Percentiles rank a stretch among this genome's conserved stretches.
These are phyloP conservation scores for Clupea harengus DNA, from an alignment of 2,113 vertebrate genomes.

Conservation along the genomic window DNA sequence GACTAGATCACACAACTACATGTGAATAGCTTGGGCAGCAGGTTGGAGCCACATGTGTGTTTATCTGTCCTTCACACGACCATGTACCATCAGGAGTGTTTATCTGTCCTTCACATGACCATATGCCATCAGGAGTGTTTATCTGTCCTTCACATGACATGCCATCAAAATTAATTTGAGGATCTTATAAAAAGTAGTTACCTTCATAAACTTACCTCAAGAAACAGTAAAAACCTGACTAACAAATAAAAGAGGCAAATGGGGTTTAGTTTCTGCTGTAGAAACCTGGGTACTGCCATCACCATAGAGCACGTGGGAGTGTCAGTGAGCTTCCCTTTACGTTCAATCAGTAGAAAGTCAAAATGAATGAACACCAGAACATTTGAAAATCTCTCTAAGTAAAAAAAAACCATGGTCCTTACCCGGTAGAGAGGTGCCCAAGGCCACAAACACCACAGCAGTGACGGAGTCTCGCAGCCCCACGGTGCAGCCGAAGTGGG, in stretches of 20 bases:
- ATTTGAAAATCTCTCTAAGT: not conserved
- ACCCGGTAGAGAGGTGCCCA: conserved; percentile 91
- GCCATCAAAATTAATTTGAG: not conserved
- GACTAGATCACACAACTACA: not conserved
- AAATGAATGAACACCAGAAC: too few relatives aligned
- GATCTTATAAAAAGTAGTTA: not conserved
- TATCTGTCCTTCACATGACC: not conserved
- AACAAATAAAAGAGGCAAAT: too few relatives aligned
- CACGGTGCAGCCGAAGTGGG: conserved; percentile 90
- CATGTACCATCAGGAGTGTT: not conserved
- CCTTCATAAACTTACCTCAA: too few relatives aligned
- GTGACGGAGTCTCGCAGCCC: conserved; percentile 88
- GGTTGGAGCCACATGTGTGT: not conserved
- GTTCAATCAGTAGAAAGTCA: too few relatives aligned
- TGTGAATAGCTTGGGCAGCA: not conserved
- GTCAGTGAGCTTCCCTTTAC: not conserved
- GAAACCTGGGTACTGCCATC: not conserved
- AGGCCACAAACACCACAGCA: conserved; percentile 88
- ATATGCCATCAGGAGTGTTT: not conserved
- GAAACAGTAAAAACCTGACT: too few relatives aligned
- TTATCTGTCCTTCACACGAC: not conserved
- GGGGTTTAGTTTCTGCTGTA: not conserved
- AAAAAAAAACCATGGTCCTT: not conserved
- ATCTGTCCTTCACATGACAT: not conserved
- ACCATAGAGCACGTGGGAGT: not conserved